Percentiles rank a stretch among this genome's conserved stretches.
These are phyloP conservation scores for Tortricodes alternella DNA, from an alignment of 2,888 invertebrate genomes.

Conservation along the genomic window DNA sequence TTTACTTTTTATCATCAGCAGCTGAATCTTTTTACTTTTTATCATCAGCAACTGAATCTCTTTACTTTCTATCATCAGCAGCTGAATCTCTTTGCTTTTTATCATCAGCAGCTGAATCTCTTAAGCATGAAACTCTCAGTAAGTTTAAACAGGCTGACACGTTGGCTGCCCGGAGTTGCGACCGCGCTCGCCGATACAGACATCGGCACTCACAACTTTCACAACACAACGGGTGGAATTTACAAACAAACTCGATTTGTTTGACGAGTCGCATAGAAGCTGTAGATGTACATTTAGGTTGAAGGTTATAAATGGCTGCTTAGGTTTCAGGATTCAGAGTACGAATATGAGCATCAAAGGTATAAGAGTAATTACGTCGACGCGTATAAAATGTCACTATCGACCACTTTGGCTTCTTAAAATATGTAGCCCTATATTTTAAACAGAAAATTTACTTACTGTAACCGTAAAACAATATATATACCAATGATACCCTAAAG, in stretches of 20 bases:
- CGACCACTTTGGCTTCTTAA: too few relatives aligned
- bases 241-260: slow-evolving; percentile 53
- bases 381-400: too few relatives aligned
- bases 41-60: neutral
- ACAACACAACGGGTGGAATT: slow-evolving; percentile 43
- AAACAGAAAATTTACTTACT: too few relatives aligned
- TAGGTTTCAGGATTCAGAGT: too few relatives aligned
- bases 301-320: too few relatives aligned
- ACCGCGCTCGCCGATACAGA: slow-evolving; percentile 62
- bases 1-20: too few relatives aligned
- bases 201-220: slow-evolving; percentile 70
- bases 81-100: neutral
- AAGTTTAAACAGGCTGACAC: slow-evolving; percentile 2
- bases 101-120: neutral
- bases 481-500: neutral
- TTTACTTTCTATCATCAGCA: neutral
- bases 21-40: neutral
- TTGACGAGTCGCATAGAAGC: slow-evolving; percentile 43
- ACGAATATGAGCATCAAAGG: too few relatives aligned
- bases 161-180: slow-evolving; percentile 45
- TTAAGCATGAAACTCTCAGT: neutral
- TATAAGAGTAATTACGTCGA: too few relatives aligned
- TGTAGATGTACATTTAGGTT: neutral
- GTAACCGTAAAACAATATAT: neutral
- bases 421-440: too few relatives aligned